Conservation (phyloP, 2,113 vertebrate genomes). For the Pterocles orientalis region DNA sequence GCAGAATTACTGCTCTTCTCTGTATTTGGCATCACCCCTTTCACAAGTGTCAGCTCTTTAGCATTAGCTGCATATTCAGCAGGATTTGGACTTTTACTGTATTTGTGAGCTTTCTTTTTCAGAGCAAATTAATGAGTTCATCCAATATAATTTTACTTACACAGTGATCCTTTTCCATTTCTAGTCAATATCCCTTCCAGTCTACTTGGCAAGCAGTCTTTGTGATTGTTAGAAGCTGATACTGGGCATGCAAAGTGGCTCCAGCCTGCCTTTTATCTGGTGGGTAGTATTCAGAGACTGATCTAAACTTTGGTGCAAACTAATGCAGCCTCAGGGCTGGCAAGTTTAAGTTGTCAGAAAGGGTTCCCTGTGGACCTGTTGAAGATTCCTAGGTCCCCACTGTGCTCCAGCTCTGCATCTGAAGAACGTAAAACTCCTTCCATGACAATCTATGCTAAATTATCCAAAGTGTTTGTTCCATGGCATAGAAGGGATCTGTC, state of each 20-base stretch:
- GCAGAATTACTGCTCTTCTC: background rate
- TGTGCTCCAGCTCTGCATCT: background rate
- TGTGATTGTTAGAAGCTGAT: background rate
- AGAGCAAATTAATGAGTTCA: background rate
- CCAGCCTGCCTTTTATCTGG: background rate
- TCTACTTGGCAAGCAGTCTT: background rate
- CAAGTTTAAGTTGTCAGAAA: background rate
- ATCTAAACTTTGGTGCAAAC: background rate
- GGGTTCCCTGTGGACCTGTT: background rate
- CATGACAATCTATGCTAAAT: background rate
- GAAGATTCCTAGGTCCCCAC: background rate
- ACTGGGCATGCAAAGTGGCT: background rate
- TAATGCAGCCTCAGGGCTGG: background rate
- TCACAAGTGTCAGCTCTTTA: background rate
- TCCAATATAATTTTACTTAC: background rate
- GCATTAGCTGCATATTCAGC: background rate
- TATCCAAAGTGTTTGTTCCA: background rate
- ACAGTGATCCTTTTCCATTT: background rate
- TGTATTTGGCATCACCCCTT: background rate
- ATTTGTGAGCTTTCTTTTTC: background rate
- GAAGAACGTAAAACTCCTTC: background rate
- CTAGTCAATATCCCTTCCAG: background rate
- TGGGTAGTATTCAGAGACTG: background rate
- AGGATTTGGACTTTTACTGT: background rate
- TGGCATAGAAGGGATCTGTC: fast-evolving